phyloP scores from a whole-genome alignment of 2,797 vertebrate species.

The Coendou prehensilis region DNA sequence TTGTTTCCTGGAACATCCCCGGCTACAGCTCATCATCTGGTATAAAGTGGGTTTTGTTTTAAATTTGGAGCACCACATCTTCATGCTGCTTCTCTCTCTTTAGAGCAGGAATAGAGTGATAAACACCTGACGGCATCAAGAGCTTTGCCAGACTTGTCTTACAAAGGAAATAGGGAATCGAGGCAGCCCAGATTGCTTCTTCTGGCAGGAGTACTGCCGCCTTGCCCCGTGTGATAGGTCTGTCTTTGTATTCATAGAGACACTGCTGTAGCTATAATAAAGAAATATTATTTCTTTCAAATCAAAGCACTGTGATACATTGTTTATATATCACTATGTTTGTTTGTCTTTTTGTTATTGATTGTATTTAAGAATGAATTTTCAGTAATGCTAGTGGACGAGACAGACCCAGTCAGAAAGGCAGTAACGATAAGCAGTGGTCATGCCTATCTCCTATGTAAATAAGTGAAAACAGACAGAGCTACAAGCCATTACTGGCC shows the following conservation, averaged over 20 bases:
- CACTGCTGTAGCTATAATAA: neutral
- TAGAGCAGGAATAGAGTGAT: constrained; percentile 62
- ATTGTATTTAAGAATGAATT: constrained; percentile 36
- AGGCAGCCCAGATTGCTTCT: constrained; percentile 59
- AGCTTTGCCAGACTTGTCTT: constrained; percentile 70
- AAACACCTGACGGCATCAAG: constrained; percentile 72
- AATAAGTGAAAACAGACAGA: neutral
- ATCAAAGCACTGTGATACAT: neutral
- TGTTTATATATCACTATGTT: neutral
- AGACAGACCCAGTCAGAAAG: neutral
- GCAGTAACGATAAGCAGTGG: neutral
- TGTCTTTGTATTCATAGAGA: constrained; percentile 26
- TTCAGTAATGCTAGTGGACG: neutral
- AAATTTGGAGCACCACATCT: constrained; percentile 54
- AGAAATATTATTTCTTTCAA: constrained; percentile 29
- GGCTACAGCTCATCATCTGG: constrained; percentile 33
- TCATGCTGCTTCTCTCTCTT: constrained; percentile 61
- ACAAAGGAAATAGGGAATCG: constrained; percentile 64
- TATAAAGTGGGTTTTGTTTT: constrained; percentile 72
- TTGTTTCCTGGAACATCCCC: constrained; percentile 4
- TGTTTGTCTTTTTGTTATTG: neutral
- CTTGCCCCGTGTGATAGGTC: neutral
- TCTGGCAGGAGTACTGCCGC: constrained; percentile 17
- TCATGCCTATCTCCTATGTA: neutral
- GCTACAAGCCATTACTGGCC: neutral